Evolutionary conservation across 1,140 invertebrate genomes (phyloP), one percentile per base, ranked within the genome.

Genomic region (Ooceraea biroi): DNA sequence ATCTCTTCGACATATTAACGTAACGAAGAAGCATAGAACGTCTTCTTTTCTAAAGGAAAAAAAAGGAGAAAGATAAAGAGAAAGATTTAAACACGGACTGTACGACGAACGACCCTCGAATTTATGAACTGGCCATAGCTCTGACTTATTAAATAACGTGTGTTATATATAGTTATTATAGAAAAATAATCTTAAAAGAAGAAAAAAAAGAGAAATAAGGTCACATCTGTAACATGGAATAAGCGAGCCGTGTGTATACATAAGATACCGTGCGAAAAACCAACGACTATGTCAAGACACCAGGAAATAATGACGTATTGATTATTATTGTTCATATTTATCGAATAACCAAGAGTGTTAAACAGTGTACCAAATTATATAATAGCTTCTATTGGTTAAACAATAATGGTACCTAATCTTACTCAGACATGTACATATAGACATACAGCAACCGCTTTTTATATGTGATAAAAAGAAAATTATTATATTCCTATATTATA

Each of bases 401-500:
- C 86, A 74, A 89, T 89, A 90, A 92, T 91, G 91, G 84, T 92
- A 93, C 88, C 91, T 92, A 91, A 91, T 91, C 89, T 92, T 91
- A 90, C 88, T 91, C 90, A 89, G 86, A 91, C 82, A 91, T 94
- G 91, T 94, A 94, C 86, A 93, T 94, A 94, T 90, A 91, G 60
- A 66, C 63, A 65, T 65, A 65, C 36, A 61, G 30, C 91, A 93
- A 92, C 89, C 91, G 93, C 92, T 93, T 94, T 94, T 94, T 94
- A 93, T 94, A 94, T 93, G 93, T 94, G 93, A 94, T 94, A 92
- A 92, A 90, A 89, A 87, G 36, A 90, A 88, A 88, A 84, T 92
- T 88, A 92, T 92, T 91, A 91, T 94, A 92, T 93, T 93, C 92
- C 91, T 93, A 94, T 93, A 94, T 91, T 93, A 92, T 88, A 92